Evolutionary conservation across 2,113 vertebrate species (phyloP).

Genomic region (Scatophagus argus): DNA sequence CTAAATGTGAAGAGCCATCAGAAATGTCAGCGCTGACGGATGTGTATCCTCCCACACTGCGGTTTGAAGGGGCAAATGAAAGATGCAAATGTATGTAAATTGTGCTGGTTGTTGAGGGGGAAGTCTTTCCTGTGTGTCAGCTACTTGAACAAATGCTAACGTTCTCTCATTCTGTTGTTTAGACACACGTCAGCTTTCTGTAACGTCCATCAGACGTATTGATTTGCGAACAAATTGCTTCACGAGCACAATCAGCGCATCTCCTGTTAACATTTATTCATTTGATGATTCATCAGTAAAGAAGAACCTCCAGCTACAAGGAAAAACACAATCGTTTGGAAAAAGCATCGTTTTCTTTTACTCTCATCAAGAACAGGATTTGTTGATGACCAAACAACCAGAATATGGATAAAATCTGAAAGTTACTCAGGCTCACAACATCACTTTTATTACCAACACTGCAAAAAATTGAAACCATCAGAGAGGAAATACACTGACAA

Average conservation of each 20-base stretch:
- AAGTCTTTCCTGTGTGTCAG: constrained; percentile 1
- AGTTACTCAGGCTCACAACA: constrained; percentile 53
- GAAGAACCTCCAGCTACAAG: background rate
- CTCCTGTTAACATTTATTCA: background rate
- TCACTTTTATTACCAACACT: constrained; percentile 52
- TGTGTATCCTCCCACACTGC: constrained; percentile 49
- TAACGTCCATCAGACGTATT: background rate
- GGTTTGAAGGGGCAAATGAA: constrained; percentile 27
- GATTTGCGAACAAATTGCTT: background rate
- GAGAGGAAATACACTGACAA: constrained; percentile 4
- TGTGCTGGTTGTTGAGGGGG: constrained; percentile 18
- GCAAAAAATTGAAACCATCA: constrained; percentile 36
- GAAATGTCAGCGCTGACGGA: constrained; percentile 35
- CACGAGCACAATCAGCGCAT: background rate
- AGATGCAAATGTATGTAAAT: constrained; percentile 61
- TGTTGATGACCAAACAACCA: constrained; percentile 49
- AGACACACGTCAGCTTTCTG: background rate
- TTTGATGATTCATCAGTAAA: background rate
- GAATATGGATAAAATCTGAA: constrained; percentile 28
- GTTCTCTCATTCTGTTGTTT: constrained; percentile 3
- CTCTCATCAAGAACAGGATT: constrained; percentile 59
- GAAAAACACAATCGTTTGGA: background rate
- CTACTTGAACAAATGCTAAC: background rate
- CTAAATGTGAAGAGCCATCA: constrained; percentile 31
- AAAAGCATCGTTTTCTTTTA: constrained; percentile 41